Evolutionary conservation across 2,113 vertebrate genomes (phyloP).

Genomic region (Sturnus vulgaris): DNA sequence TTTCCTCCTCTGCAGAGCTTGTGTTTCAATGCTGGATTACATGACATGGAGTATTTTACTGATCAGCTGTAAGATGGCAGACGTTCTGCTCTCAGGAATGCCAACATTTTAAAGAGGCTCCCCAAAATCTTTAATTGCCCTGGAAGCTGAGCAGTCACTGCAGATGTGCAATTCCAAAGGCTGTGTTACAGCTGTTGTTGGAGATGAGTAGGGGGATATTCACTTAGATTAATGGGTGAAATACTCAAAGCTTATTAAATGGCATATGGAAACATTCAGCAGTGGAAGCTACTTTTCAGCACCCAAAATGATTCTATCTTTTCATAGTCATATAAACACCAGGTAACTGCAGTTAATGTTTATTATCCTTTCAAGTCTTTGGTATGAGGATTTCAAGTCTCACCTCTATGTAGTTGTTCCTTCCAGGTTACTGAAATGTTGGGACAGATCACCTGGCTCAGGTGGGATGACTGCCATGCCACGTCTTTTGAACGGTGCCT

Average conservation of each 20-base stretch:
- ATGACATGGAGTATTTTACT: neutral
- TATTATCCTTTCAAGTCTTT: neutral
- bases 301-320: neutral
- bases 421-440: neutral
- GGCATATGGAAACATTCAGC: constrained; percentile 10
- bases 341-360: neutral
- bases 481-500: neutral
- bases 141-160: neutral
- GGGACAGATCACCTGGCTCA: neutral
- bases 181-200: neutral
- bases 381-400: neutral
- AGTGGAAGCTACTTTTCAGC: constrained; percentile 5
- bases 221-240: constrained; percentile 14
- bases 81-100: neutral
- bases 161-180: neutral
- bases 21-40: neutral
- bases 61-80: neutral
- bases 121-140: neutral
- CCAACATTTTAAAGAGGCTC: neutral
- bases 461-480: neutral
- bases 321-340: neutral
- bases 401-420: neutral
- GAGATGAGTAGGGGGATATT: neutral
- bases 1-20: neutral
- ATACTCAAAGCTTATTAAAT: constrained; percentile 44